These are phyloP conservation scores for Melanerpes formicivorus DNA, from an alignment of 2,113 vertebrate species.

Conservation along the genomic window DNA sequence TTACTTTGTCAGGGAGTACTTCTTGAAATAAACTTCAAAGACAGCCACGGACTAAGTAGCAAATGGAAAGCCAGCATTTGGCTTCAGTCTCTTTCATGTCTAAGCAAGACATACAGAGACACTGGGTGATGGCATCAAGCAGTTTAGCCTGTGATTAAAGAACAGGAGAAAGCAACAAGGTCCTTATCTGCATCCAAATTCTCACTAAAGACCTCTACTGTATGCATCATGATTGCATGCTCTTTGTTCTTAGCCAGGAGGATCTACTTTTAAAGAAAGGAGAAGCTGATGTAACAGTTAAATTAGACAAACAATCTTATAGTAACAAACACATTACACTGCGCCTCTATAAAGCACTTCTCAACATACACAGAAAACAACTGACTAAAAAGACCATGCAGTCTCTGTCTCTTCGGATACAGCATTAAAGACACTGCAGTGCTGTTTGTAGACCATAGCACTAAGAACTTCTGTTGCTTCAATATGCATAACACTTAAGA, in stretches of 20 bases:
- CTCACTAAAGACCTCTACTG: conserved; percentile 6
- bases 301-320: conserved; percentile 39
- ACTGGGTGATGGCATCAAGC: conserved; percentile 25
- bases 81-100: conserved; percentile 54
- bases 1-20: conserved; percentile 33
- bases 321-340: neutral
- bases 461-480: neutral
- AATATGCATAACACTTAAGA: neutral
- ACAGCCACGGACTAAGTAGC: conserved; percentile 23
- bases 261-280: conserved; percentile 44
- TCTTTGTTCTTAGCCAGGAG: conserved; percentile 30
- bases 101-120: conserved; percentile 20
- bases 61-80: conserved; percentile 51
- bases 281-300: conserved; percentile 33
- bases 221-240: neutral
- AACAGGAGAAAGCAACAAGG: conserved; percentile 25
- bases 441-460: neutral
- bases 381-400: neutral
- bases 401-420: neutral
- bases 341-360: conserved; percentile 3
- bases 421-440: neutral
- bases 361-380: neutral
- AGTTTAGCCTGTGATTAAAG: conserved; percentile 51
- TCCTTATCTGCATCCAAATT: conserved; percentile 40
- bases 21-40: conserved; percentile 59